These are phyloP conservation scores for Pollicipes pollicipes DNA, from an alignment of 1,140 invertebrate genomes.

Conservation along the genomic window DNA sequence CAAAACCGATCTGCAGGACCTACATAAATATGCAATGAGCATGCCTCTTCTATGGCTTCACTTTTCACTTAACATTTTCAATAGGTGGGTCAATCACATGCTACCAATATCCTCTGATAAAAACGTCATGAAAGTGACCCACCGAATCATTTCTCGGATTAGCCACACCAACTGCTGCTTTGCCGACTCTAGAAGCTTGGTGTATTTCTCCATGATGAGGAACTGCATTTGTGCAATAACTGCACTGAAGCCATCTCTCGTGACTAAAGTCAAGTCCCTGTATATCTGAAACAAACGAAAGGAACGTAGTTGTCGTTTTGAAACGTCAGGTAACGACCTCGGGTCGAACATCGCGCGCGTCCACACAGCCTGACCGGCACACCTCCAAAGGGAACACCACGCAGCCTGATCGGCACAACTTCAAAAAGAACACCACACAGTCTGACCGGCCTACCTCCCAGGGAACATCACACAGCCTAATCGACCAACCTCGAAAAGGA, in stretches of 20 bases:
- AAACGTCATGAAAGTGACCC: background rate
- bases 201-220: conserved; percentile 73
- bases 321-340: background rate
- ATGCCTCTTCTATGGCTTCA: background rate
- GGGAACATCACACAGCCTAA: too few relatives aligned
- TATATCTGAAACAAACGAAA: conserved; percentile 42
- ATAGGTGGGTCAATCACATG: background rate
- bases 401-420: conserved; percentile 3
- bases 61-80: background rate
- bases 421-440: background rate
- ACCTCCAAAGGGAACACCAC: conserved; percentile 5
- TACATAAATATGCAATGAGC: background rate
- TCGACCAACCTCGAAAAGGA: too few relatives aligned
- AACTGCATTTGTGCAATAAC: conserved; percentile 62
- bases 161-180: conserved; percentile 38
- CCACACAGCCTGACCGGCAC: background rate
- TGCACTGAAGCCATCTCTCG: conserved; percentile 65
- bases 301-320: background rate
- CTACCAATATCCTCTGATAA: background rate
- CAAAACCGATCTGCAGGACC: background rate
- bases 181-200: conserved; percentile 38
- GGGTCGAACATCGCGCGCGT: conserved; percentile 4
- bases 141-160: conserved; percentile 27
- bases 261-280: conserved; percentile 72
- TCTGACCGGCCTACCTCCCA: too few relatives aligned